Evolutionary conservation across 1,140 invertebrate genomes (phyloP), one percentile per base, ranked within the genome.

Genomic region (Wiebesia pumilae): DNA sequence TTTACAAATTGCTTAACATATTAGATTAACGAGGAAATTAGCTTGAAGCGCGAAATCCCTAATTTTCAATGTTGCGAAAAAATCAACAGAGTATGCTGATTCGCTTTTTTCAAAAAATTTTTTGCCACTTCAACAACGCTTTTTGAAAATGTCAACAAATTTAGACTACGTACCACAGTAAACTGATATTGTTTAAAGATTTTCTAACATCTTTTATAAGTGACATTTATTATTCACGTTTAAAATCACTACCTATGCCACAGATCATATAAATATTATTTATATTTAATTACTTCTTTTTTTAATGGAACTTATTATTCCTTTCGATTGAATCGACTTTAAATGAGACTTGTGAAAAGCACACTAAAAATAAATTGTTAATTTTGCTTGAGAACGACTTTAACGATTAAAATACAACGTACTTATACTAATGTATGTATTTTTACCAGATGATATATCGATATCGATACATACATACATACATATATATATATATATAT

Each of bases 401-500:
- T 9, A 83, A 47, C 10, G 67, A 62, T 19, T 33, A 75, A 83
- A 43, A 54, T 84, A 62, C 35, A 71, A 84, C 7, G 24, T 77
- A 65, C 35, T 30, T 75, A 51, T 73, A 83, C 67, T 67, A 19
- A 43, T 82, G 38, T 51, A 71, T 30, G 67, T 71, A 82, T 33
- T 83, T 69, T 73, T 47, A 35, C 3, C 38, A 54, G 27, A 54
- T 21, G 30, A 47, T 82, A 24, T 35, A 12, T 43, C 40, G 30
- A 30, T 62, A n/a, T n/a, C n/a, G n/a, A n/a, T n/a, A 58, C 33
- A 58, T 75, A 38, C 73, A 51, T 30, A 47, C n/a, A 78, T 51
- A 51, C 30, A 69, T 69, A 69, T 69, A 69, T 69, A 33, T 69
- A 54, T 81, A 71, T 51, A 71, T 82, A 73, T 73, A 40, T 73